A percentile compares a stretch with the other conserved stretches of the same genome.
These are phyloP conservation scores for Lasius fuliginosus DNA, from an alignment of 2,888 invertebrate genomes.

Conservation along the genomic window DNA sequence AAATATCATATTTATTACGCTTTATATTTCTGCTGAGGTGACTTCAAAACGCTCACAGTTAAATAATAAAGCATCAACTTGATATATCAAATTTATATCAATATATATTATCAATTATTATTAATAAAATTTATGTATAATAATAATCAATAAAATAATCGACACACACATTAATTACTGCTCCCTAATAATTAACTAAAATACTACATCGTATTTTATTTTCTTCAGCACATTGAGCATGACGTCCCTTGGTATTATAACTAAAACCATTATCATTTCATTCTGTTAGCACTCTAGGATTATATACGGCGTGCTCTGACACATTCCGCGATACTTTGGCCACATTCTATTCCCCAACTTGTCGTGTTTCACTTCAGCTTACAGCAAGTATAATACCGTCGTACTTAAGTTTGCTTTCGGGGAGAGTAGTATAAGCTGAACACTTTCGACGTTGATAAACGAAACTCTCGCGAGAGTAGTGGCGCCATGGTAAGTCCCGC, in stretches of 20 bases:
- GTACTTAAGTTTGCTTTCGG: not conserved
- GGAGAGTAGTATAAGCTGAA: conserved; percentile 6
- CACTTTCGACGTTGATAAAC: conserved; percentile 37
- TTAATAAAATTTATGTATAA: not conserved
- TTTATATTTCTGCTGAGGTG: not conserved
- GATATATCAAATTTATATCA: not conserved
- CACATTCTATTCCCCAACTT: conserved; percentile 8
- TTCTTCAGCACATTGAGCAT: not conserved
- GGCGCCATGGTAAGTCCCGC: conserved; percentile 55
- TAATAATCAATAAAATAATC: conserved; percentile 1
- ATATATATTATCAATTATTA: not conserved
- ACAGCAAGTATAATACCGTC: not conserved
- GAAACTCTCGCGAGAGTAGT: conserved; percentile 44
- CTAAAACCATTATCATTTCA: not conserved
- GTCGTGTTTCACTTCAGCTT: not conserved
- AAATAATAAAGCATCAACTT: not conserved
- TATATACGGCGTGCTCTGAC: not conserved
- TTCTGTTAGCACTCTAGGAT: not conserved
- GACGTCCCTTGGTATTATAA: not conserved
- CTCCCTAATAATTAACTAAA: not conserved
- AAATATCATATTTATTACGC: not conserved
- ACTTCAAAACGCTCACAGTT: not conserved
- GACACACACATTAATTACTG: not conserved
- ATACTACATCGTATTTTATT: not conserved
- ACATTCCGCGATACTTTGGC: not conserved